Evolutionary conservation across 1,140 invertebrate genomes (phyloP).

Genomic region (Coptotermes formosanus): DNA sequence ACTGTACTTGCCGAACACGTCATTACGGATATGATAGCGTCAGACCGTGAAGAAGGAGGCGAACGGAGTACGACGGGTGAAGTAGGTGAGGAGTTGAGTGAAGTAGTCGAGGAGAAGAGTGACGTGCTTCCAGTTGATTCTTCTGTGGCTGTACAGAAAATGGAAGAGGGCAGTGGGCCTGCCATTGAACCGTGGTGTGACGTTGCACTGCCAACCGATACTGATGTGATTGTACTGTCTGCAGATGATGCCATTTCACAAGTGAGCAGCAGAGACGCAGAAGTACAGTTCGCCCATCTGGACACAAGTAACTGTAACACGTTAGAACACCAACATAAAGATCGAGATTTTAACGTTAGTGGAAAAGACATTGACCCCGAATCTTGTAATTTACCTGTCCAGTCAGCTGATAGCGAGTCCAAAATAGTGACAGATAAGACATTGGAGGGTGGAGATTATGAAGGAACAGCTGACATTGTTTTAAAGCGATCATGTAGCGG

Average conservation of each 20-base stretch:
- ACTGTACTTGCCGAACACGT: slow-evolving; percentile 50
- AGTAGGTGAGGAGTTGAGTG: neutral
- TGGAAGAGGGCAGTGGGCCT: neutral
- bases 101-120: too few species aligned
- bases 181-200: neutral
- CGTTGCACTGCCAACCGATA: too few species aligned
- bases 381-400: neutral
- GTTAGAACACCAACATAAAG: neutral
- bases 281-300: neutral
- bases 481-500: too few species aligned
- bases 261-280: neutral
- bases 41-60: slow-evolving; percentile 43
- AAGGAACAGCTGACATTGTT: too few species aligned
- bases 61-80: neutral
- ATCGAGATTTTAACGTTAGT: neutral
- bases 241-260: neutral
- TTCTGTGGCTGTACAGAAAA: too few species aligned
- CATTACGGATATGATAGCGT: slow-evolving; percentile 48
- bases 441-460: neutral
- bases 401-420: neutral
- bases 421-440: neutral
- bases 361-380: neutral
- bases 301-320: neutral
- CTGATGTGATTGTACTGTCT: neutral
- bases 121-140: too few species aligned